Conservation (phyloP, 2,113 vertebrate species). For the Corapipo altera region DNA sequence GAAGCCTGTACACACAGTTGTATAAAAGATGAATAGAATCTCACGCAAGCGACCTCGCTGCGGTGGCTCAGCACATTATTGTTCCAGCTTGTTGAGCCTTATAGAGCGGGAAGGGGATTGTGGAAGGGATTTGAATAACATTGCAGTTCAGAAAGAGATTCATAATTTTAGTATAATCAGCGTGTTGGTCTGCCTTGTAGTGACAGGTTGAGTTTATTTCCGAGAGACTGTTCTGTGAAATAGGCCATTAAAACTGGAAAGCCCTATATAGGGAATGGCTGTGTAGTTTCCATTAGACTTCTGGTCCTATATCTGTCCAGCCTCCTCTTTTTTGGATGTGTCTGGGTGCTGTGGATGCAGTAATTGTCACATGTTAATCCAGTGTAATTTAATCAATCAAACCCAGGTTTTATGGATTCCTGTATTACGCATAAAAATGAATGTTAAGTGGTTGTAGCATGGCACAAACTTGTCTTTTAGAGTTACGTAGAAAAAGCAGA, state of each 20-base stretch:
- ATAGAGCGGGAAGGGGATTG: neutral
- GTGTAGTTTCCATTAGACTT: neutral
- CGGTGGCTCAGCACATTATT: conserved; percentile 22
- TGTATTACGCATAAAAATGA: neutral
- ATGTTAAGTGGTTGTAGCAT: neutral
- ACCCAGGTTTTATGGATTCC: neutral
- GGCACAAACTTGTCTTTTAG: neutral
- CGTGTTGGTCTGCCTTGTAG: conserved; percentile 12
- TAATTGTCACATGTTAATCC: neutral
- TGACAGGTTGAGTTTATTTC: conserved; percentile 57
- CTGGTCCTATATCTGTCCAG: neutral
- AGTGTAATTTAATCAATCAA: neutral
- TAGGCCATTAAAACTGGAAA: conserved; percentile 40
- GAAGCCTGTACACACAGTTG: neutral
- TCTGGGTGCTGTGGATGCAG: neutral
- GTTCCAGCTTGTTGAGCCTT: conserved; percentile 37
- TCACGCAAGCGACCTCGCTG: neutral
- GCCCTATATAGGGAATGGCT: neutral
- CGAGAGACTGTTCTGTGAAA: conserved; percentile 38
- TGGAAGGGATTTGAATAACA: conserved; percentile 35
- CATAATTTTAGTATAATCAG: conserved; percentile 41
- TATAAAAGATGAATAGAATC: conserved; percentile 42
- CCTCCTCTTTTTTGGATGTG: neutral
- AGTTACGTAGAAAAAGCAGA: neutral
- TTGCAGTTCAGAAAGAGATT: neutral